phyloP scores from a whole-genome alignment of 2,888 invertebrate species.

The Pheosia gnoma region DNA sequence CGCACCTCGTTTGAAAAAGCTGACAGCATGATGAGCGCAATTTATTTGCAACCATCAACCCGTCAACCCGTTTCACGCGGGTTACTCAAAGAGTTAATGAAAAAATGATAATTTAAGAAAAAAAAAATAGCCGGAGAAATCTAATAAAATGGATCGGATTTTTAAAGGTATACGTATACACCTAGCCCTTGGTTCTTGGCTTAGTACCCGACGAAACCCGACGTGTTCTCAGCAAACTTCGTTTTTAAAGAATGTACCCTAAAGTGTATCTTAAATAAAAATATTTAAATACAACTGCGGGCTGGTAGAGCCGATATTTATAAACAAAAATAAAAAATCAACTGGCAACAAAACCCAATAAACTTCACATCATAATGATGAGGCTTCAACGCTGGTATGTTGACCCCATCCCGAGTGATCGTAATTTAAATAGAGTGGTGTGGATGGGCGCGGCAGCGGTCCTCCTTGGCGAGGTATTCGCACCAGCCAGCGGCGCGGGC shows the following conservation, averaged over 20 bases:
- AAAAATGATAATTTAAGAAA: not conserved
- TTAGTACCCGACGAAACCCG: no score
- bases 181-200: no score
- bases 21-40: conserved; percentile 22
- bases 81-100: conserved; percentile 7
- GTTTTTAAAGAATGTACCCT: no score
- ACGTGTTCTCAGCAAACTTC: no score
- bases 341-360: not conserved
- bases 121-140: not conserved
- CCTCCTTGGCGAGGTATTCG: conserved; percentile 3
- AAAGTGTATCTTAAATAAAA: not conserved
- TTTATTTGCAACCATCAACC: conserved; percentile 22
- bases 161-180: no score
- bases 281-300: not conserved
- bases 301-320: not conserved
- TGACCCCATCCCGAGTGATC: conserved; percentile 1
- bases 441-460: conserved; percentile 3
- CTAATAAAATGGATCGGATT: not conserved
- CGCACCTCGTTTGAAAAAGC: conserved; percentile 10
- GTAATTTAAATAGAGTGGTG: not conserved
- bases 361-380: not conserved
- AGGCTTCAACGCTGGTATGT: not conserved
- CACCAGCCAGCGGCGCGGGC: conserved; percentile 1
- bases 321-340: not conserved
- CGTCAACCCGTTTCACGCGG: conserved; percentile 18